Evolutionary conservation across 2,888 invertebrate genomes (phyloP).

Genomic region (Nomada flava): DNA sequence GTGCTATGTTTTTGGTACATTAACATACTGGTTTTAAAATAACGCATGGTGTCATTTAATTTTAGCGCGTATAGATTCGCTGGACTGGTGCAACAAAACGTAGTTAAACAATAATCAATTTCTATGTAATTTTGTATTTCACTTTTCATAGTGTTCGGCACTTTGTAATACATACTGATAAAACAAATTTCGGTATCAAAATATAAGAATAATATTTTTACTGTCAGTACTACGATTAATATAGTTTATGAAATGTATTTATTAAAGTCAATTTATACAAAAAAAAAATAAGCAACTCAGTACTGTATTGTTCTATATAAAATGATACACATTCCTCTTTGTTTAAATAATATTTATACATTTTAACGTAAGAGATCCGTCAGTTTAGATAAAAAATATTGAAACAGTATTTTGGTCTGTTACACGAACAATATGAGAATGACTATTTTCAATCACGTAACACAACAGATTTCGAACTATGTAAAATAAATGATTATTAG

Average conservation of each 20-base stretch:
- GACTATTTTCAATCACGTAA: constrained; percentile 20
- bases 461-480: constrained; percentile 34
- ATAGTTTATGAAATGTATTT: constrained; percentile 35
- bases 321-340: constrained; percentile 57
- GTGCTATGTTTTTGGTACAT: constrained; percentile 52
- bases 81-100: constrained; percentile 44
- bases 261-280: constrained; percentile 14
- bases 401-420: constrained; percentile 25
- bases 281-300: constrained; percentile 26
- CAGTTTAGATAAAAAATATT: constrained; percentile 14
- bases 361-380: constrained; percentile 18
- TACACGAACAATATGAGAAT: constrained; percentile 8
- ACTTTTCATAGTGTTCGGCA: not conserved
- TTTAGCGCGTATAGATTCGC: constrained; percentile 29
- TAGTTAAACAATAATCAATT: constrained; percentile 14
- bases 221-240: constrained; percentile 13
- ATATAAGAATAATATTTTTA: constrained; percentile 46
- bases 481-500: constrained; percentile 56
- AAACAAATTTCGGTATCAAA: not conserved
- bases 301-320: constrained; percentile 39
- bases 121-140: constrained; percentile 4
- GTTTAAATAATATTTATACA: constrained; percentile 12
- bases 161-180: not conserved
- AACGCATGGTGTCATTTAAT: constrained; percentile 32
- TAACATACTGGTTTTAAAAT: constrained; percentile 20